Conservation (phyloP, 2,797 vertebrate genomes). For the Gobio occitaniae region DNA sequence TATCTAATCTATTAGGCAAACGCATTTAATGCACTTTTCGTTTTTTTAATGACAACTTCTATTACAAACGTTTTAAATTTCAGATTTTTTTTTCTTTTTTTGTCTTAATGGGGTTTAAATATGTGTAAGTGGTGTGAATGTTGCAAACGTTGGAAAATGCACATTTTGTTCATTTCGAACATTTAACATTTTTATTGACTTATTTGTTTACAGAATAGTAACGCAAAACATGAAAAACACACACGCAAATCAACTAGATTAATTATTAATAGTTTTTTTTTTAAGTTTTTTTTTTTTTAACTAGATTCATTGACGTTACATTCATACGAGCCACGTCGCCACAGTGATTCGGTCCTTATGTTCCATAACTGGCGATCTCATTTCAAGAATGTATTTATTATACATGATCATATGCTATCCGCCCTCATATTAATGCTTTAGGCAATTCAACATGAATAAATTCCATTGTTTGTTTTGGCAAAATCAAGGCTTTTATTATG, state of each 20-base stretch:
- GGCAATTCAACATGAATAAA: background rate
- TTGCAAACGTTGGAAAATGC: background rate
- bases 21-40: too few relatives aligned
- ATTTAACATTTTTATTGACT: background rate
- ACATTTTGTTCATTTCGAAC: background rate
- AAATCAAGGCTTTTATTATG: slow-evolving; percentile 45
- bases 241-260: background rate
- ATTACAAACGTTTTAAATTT: background rate
- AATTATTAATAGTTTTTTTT: background rate
- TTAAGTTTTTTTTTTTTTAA: too few relatives aligned
- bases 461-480: too few relatives aligned
- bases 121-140: background rate
- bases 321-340: slow-evolving; percentile 15
- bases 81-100: background rate
- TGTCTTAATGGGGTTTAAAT: background rate
- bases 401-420: background rate
- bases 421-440: background rate
- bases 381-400: background rate
- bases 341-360: background rate
- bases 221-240: background rate
- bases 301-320: too few relatives aligned
- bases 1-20: background rate
- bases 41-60: too few relatives aligned
- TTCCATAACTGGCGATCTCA: background rate
- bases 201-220: background rate